Evolutionary conservation across 1,140 invertebrate genomes (phyloP), one percentile per base, ranked within the genome.

Genomic region (Phenacoccus solenopsis): DNA sequence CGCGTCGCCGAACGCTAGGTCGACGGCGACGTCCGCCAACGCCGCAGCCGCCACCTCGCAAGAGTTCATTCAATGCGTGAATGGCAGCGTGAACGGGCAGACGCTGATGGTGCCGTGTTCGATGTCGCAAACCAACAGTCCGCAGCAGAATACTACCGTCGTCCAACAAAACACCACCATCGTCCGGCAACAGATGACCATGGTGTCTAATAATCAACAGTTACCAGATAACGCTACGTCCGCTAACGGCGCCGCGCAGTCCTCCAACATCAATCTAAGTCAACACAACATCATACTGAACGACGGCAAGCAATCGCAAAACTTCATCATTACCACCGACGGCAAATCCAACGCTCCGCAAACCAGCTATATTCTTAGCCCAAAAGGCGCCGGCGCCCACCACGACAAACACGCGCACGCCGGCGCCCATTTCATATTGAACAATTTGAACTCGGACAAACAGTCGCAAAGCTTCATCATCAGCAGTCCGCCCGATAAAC

Each of bases 91-190:
- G 81, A 81, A 80, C 70, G 88, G 88, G 1, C 88, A 88, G 73
- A 88, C 88, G 0, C 78, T 90, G 25, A 88, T 91, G 86, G 87
- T 90, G 3, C 86, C 89, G 12, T 83, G 89, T 59, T 85, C 85
- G 4, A 87, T 88, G 0, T 82, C 85, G 27, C 83, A 83, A 69
- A 82, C 81, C 67, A 84, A 85, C 1, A 49, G 81, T 84, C 0
- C 21, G 61, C 56, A 67, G 28, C 22, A 87, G 84, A 76, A 75
- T 32, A 75, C 76, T 0, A 77, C 76, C 16, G 74, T 77, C 59
- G 72, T 76, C 76, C 83, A 88, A 72, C 84, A 86, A 69, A 88
- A 88, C 71, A 88, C 87, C 0, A 89, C 86, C 2, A 85, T 86
- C 28, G 83, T 86, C 2, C 85, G 86, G 73, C 84, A 86, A 67